These are phyloP conservation scores for Branchellion lobata DNA, from an alignment of 2,888 invertebrate genomes.

Conservation along the genomic window DNA sequence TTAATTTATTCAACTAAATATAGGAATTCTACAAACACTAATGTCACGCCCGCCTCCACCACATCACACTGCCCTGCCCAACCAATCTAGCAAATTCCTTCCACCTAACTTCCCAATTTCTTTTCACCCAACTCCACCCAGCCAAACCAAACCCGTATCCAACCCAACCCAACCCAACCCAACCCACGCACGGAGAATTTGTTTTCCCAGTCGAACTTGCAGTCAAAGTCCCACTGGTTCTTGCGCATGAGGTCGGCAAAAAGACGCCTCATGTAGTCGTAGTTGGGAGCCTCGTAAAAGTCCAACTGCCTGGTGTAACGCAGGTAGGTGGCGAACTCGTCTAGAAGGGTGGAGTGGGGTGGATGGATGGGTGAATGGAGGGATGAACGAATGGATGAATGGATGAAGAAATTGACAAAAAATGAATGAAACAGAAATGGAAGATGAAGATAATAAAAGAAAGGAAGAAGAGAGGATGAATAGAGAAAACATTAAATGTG, in stretches of 20 bases:
- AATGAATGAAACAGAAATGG: not conserved
- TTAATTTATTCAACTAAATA: too few species aligned
- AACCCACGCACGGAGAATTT: constrained; percentile 49
- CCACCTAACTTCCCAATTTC: too few species aligned
- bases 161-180: too few species aligned
- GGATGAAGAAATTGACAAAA: constrained; percentile 32
- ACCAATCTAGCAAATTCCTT: too few species aligned
- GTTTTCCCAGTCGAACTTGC: constrained; percentile 62
- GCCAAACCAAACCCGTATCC: too few species aligned
- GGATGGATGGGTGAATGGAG: not conserved
- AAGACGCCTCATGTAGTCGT: constrained; percentile 93
- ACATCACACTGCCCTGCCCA: too few species aligned
- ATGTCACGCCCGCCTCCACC: too few species aligned
- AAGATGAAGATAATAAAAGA: too few species aligned
- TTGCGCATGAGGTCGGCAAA: constrained; percentile 70
- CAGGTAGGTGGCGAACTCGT: constrained; percentile 95
- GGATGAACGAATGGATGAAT: constrained; percentile 41
- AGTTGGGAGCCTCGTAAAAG: constrained; percentile 99
- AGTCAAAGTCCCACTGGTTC: constrained; percentile 60
- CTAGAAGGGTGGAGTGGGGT: constrained; percentile 59
- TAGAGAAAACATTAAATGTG: not conserved
- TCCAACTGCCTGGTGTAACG: constrained; percentile 93
- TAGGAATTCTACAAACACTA: too few species aligned
- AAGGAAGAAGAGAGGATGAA: not conserved
- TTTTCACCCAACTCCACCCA: too few species aligned